phyloP scores from a whole-genome alignment of 2,113 vertebrate genomes.

The Platysternon megacephalum region DNA sequence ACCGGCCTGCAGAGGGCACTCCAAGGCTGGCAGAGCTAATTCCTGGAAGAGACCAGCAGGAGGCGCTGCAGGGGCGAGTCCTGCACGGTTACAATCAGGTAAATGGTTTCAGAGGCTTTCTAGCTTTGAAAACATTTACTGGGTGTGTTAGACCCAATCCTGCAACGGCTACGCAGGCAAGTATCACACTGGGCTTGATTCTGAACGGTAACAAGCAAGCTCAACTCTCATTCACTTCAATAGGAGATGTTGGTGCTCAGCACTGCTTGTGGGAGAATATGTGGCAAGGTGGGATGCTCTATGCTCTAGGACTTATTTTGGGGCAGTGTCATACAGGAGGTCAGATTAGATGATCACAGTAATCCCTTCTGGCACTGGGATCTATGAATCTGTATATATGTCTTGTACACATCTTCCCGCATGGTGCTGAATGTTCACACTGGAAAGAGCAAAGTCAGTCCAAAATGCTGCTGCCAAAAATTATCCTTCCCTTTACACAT shows the following conservation, averaged over 20 bases:
- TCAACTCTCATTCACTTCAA: neutral
- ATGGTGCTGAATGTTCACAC: neutral
- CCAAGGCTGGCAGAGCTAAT: too few relatives aligned
- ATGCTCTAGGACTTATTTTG: neutral
- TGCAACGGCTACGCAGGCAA: neutral
- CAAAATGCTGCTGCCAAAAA: neutral
- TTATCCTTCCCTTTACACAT: neutral
- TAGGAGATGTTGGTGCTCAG: neutral
- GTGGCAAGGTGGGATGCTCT: neutral
- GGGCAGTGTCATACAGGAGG: neutral
- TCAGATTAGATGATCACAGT: too few relatives aligned
- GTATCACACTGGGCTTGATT: neutral
- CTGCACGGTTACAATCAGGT: neutral
- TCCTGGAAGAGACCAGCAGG: too few relatives aligned
- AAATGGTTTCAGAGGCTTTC: neutral
- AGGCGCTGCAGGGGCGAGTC: too few relatives aligned
- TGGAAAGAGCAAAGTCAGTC: neutral
- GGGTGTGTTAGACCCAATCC: neutral
- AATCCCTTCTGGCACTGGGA: too few relatives aligned
- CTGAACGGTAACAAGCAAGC: too few relatives aligned
- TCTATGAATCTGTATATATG: neutral
- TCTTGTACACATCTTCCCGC: neutral
- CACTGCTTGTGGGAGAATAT: neutral
- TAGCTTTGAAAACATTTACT: neutral
- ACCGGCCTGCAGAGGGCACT: too few relatives aligned